phyloP scores from a whole-genome alignment of 2,888 invertebrate species.

The Xanthorhoe designata region DNA sequence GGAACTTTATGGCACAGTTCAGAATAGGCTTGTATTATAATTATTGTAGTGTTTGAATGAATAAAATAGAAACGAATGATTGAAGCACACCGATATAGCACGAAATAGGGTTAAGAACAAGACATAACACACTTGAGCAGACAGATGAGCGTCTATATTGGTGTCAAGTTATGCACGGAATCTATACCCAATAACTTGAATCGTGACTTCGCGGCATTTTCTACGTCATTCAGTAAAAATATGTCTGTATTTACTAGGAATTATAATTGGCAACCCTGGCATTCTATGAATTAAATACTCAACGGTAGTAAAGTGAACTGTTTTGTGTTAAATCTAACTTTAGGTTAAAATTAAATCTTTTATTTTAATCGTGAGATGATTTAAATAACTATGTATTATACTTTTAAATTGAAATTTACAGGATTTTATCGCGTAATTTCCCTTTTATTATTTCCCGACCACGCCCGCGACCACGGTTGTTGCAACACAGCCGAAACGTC shows the following conservation, averaged over 20 bases:
- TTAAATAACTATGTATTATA: no score
- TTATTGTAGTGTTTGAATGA: background rate
- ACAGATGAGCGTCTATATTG: conserved; percentile 30
- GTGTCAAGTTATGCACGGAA: conserved; percentile 29
- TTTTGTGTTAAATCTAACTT: background rate
- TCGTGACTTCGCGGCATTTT: conserved; percentile 28
- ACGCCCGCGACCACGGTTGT: no score
- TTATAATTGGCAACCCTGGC: conserved; percentile 15
- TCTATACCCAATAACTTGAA: conserved; percentile 28
- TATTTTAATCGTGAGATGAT: no score
- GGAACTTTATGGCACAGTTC: no score
- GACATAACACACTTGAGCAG: conserved; percentile 29
- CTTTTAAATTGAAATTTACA: no score
- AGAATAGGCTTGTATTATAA: no score
- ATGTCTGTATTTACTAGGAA: conserved; percentile 4
- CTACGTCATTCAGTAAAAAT: conserved; percentile 11
- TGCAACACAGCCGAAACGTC: no score
- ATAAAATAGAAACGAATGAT: background rate
- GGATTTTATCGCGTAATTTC: no score
- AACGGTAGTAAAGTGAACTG: background rate
- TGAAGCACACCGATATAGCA: background rate
- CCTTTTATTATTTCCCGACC: no score
- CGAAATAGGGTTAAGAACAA: conserved; percentile 25
- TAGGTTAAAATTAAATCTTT: no score
- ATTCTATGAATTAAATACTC: conserved; percentile 8